phyloP scores from a whole-genome alignment of 2,113 vertebrate species.

The Antechinus flavipes region DNA sequence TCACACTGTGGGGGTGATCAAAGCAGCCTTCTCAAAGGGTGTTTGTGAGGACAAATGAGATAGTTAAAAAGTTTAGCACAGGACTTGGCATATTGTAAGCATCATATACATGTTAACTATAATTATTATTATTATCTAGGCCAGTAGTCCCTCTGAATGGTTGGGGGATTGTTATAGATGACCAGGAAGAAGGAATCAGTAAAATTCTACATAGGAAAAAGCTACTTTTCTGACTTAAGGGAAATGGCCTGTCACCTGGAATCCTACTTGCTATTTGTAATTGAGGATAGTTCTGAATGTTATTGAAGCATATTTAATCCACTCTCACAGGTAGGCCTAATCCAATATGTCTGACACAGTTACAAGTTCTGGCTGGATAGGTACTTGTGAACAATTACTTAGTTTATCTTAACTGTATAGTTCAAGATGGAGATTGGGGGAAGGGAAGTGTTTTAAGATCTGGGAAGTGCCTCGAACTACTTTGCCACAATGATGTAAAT shows the following conservation, averaged over 20 bases:
- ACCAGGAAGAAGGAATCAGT: no score
- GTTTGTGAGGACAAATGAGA: background rate
- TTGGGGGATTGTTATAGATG: background rate
- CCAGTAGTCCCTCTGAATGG: background rate
- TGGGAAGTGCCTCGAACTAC: background rate
- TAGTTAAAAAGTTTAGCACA: background rate
- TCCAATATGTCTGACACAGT: rapidly evolving
- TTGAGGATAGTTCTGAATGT: background rate
- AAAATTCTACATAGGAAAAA: background rate
- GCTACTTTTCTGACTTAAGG: background rate
- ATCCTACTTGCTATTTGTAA: background rate
- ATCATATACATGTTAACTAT: background rate
- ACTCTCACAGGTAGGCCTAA: background rate
- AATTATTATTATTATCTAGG: background rate
- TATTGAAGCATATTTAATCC: background rate
- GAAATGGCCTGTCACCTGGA: background rate
- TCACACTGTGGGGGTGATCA: background rate
- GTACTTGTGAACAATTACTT: background rate
- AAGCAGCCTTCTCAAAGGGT: background rate
- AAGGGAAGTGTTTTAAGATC: no score
- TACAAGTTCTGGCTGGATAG: rapidly evolving
- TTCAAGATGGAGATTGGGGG: background rate
- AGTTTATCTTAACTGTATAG: background rate
- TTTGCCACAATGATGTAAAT: background rate
- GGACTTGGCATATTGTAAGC: background rate